Evolutionary conservation across 2,888 invertebrate genomes (phyloP).

Genomic region (Heliconius sara): DNA sequence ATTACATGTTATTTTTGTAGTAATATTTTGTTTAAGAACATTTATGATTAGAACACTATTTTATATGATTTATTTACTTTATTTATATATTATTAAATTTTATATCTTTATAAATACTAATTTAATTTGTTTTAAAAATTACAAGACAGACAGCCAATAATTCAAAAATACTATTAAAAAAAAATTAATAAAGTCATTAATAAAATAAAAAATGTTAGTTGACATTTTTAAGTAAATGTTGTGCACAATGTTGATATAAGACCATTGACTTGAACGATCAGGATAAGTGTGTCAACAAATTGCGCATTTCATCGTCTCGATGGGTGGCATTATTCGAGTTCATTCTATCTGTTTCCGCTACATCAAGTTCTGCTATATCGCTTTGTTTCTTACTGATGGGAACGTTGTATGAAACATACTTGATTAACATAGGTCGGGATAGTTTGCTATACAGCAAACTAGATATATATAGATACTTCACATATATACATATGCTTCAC

Average conservation of each 20-base stretch:
- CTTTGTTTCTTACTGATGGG: constrained; percentile 58
- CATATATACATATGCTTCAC: not conserved
- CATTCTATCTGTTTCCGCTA: constrained; percentile 68
- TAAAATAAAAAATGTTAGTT: not conserved
- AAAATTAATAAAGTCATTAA: not conserved
- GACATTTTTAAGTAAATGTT: not conserved
- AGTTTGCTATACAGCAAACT: not conserved
- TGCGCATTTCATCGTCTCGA: constrained; percentile 57
- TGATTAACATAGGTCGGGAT: constrained; percentile 4
- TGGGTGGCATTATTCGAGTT: constrained; percentile 57
- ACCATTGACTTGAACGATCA: constrained; percentile 37
- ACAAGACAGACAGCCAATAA: no score
- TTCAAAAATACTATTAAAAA: no score
- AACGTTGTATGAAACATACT: not conserved
- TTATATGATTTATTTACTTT: no score
- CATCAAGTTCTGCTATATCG: constrained; percentile 60
- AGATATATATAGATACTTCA: no score
- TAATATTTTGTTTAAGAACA: no score
- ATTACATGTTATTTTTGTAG: no score
- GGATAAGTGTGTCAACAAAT: constrained; percentile 56
- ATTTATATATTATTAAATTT: no score
- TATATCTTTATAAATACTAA: no score
- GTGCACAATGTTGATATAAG: constrained; percentile 16
- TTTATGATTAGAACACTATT: no score
- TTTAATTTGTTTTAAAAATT: no score